Evolutionary conservation across 2,113 vertebrate species (phyloP), one percentile per base, ranked within the genome.

Genomic region (Rhabdornis inornatus): DNA sequence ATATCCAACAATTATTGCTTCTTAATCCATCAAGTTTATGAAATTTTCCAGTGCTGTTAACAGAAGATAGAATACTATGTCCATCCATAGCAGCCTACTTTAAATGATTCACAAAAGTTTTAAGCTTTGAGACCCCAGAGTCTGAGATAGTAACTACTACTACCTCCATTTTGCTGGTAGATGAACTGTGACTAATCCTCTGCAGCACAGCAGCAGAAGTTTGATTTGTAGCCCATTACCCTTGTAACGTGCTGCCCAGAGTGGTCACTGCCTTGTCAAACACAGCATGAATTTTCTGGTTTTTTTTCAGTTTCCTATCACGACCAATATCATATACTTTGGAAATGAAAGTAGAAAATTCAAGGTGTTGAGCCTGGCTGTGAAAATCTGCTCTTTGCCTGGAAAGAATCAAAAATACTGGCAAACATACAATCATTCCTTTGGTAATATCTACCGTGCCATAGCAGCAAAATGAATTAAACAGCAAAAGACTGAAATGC

Each of bases 131-230:
- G 85, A 63, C 63, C 90, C 42, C 28, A 22, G 30, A 90, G n/a
- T 27, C 21, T 33, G 79, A 74, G 76, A 91, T 95, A 80, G 87
- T 63, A 88, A 81, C 74, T 69, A 31, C 49, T n/a, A 8, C 50
- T 74, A 74, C 90, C 76, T 95, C 90, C 64, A 90, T 95, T 96
- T 88, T 95, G 37, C 83, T 78, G 93, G 80, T 70, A 92, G 90
- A 85, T 95, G 95, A 78, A 74, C 83, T 96, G 76, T 94, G 85
- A 93, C 93, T 95, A 96, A 97, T 95, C 95, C 79, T 80, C 82
- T 59, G 68, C 86, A 89, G 88, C 83, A 71, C 76, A 95, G 93
- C 72, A 78, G 83, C 69, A 87, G 59, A 66, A 86, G 83, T 86
- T 94, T 90, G 89, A 75, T 95, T 96, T 24, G 30, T 79, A 94